Base-by-base conservation (phyloP, 30 jellyfish, hydroid and myxozoan genomes). In the Chrysaora quinquecirrha region DNA sequence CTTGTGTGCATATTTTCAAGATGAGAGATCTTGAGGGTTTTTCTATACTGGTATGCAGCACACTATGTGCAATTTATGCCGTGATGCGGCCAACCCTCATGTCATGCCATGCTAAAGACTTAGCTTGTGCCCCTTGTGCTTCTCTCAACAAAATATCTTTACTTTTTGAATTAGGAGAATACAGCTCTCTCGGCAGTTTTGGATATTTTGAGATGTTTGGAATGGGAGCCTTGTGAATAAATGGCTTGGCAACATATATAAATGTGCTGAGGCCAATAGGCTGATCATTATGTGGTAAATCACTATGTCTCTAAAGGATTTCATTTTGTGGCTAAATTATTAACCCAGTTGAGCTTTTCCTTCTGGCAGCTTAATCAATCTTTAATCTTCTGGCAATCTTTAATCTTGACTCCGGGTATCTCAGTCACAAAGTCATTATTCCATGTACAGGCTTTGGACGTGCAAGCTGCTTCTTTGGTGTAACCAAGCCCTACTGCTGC, bases 1-100 rank as follows among this genome's bases (percentile, higher is more conserved):
- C 66, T 27, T 69, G 9, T 6, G 50, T 23, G 32, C 81, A 69
- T 16, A 69, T 69, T 38, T 31, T 69, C 66, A 33, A 33, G 43
- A 63, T 33, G 19, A 69, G 20, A 27, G 81, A 24, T 38, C 32
- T 33, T 27, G 81, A 69, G 14, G 81, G 81, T 27, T 38, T 69
- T 6, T 69, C 60, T 21, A 38, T 69, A 38, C 32, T 22, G 2
- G 81, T 69, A 33, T 69, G 81, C 65, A 69, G 34, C 34, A 69
- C 68, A 23, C 34, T 29, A 2, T 69, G 81, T 69, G 81, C 81
- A 69, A 69, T 68, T 69, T 68, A 69, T 11, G 81, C 62, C 20
- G 81, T 69, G 14, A 69, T 69, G 69, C 65, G 28, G 50, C 81
- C 65, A 9, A 69, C 60, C 65, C 81, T 69, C 30, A 33, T 27